A percentile compares a stretch with the other conserved stretches of the same genome.
Evolutionary conservation across 2,113 vertebrate species (phyloP).

Genomic region (Rhinoderma darwinii): DNA sequence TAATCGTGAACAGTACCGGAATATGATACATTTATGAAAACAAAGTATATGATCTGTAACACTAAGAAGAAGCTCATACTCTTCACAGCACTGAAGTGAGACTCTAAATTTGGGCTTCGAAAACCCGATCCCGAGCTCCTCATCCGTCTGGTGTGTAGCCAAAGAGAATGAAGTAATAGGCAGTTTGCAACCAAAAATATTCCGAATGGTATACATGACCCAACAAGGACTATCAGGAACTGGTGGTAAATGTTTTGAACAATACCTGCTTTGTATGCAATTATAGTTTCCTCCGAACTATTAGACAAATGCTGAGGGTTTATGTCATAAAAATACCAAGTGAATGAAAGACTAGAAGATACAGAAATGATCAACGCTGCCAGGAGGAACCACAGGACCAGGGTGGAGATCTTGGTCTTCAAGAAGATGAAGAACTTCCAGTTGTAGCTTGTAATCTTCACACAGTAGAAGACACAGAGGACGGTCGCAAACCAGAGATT

Average conservation of each 20-base stretch:
- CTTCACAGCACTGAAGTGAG: not conserved
- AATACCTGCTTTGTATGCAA: too few relatives aligned
- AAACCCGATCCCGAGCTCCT: not conserved
- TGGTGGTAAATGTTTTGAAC: not conserved
- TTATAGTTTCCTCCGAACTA: not conserved
- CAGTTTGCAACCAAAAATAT: not conserved
- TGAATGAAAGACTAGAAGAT: not conserved
- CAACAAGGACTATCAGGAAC: not conserved
- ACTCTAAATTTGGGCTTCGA: not conserved
- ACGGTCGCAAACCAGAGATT: slow-evolving; percentile 22
- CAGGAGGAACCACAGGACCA: slow-evolving; percentile 55
- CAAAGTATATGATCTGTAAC: not conserved
- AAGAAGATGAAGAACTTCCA: slow-evolving; percentile 57
- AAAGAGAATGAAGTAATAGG: not conserved
- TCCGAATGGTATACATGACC: not conserved
- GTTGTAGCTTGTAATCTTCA: slow-evolving; percentile 57
- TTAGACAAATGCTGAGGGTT: not conserved
- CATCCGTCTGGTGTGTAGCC: not conserved
- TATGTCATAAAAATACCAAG: not conserved
- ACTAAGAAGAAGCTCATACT: not conserved
- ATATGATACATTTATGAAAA: not conserved
- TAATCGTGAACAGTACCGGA: not conserved
- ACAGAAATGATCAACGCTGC: not conserved
- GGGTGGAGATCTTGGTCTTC: slow-evolving; percentile 57
- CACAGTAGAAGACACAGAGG: slow-evolving; percentile 63